phyloP scores from a whole-genome alignment of 2,113 vertebrate genomes.

The Brachyistius frenatus region DNA sequence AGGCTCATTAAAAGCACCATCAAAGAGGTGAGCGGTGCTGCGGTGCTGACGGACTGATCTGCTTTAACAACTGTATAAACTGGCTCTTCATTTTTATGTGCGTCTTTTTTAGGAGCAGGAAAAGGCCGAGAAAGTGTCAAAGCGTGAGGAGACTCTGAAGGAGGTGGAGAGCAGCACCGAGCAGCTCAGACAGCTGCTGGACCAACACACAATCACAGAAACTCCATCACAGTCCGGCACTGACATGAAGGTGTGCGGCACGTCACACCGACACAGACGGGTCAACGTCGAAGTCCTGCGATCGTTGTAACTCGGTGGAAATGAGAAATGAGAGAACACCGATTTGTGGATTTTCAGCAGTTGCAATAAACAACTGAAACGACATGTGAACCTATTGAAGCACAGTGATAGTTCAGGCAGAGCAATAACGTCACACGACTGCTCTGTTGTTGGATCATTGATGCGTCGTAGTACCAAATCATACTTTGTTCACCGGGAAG shows the following conservation, averaged over 20 bases:
- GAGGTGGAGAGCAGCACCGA: conserved; percentile 86
- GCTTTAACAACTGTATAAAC: background rate
- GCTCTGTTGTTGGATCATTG: too few species aligned
- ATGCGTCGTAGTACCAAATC: too few species aligned
- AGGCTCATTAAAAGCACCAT: conserved; percentile 90
- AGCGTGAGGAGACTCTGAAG: conserved; percentile 80
- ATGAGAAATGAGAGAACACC: too few species aligned
- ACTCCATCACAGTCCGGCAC: conserved; percentile 52
- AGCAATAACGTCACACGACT: too few species aligned
- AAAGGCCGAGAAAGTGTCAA: conserved; percentile 85
- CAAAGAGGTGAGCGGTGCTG: conserved; percentile 84
- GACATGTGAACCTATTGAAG: too few species aligned
- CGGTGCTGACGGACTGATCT: background rate
- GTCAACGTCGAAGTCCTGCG: background rate
- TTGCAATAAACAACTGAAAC: too few species aligned
- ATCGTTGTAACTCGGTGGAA: background rate
- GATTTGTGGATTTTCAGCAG: too few species aligned
- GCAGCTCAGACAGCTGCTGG: conserved; percentile 83
- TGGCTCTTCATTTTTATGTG: background rate
- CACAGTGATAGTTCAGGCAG: too few species aligned
- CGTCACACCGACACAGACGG: background rate
- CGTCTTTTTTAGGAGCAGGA: conserved; percentile 87
- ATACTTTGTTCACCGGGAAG: too few species aligned
- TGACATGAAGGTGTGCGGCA: conserved; percentile 73
- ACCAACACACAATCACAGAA: conserved; percentile 53